These are phyloP conservation scores for Falco cherrug DNA, from an alignment of 2,797 vertebrate genomes.

Conservation along the genomic window DNA sequence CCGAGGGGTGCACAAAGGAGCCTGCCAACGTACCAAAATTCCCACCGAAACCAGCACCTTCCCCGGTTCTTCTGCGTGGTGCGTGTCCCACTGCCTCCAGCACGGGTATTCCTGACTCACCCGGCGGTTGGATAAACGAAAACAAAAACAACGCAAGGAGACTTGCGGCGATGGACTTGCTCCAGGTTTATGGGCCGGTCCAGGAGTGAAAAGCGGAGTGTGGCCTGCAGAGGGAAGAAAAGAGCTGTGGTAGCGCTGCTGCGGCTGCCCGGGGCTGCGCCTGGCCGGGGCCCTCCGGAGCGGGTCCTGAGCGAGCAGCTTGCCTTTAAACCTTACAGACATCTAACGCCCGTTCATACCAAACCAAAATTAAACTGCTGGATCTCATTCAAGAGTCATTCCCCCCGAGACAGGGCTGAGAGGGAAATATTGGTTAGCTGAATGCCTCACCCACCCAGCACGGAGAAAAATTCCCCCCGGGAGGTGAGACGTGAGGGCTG, in stretches of 20 bases:
- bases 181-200: background rate
- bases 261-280: background rate
- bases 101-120: background rate
- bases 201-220: constrained; percentile 29
- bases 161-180: background rate
- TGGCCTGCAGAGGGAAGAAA: constrained; percentile 71
- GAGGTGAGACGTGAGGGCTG: constrained; percentile 7
- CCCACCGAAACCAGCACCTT: background rate
- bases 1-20: background rate
- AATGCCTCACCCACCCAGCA: background rate
- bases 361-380: constrained; percentile 38
- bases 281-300: background rate
- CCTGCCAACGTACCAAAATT: background rate
- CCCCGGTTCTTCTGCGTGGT: fast-evolving
- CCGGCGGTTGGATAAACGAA: background rate
- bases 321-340: constrained; percentile 22
- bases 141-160: background rate
- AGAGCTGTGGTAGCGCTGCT: constrained; percentile 46
- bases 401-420: background rate
- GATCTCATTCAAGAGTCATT: constrained; percentile 20
- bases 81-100: background rate
- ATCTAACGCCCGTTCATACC: constrained; percentile 16
- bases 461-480: background rate
- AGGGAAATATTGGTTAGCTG: constrained; percentile 18
- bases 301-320: background rate